Conservation (phyloP, 2,888 invertebrate species). For the Amphipoea lucens region DNA sequence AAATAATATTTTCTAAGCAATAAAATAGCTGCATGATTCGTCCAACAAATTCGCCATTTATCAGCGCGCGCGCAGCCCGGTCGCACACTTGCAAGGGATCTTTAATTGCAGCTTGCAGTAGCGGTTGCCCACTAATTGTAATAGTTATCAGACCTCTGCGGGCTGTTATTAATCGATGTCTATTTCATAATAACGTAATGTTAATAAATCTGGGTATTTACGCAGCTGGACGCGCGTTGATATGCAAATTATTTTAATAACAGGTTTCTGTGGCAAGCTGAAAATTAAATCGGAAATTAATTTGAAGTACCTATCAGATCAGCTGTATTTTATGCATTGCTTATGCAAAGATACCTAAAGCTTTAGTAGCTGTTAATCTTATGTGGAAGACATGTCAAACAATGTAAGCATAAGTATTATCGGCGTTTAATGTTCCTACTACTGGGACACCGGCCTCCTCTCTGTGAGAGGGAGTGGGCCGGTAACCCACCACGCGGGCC, state of each 20-base stretch:
- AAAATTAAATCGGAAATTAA: slow-evolving; percentile 37
- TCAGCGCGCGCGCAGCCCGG: slow-evolving; percentile 42
- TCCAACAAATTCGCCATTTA: slow-evolving; percentile 29
- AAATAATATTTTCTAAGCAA: not conserved
- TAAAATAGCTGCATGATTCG: slow-evolving; percentile 14
- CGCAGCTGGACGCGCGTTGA: slow-evolving; percentile 44
- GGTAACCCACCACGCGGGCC: no score
- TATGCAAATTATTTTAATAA: slow-evolving; percentile 51
- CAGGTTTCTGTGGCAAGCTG: slow-evolving; percentile 32
- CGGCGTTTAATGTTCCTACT: no score
- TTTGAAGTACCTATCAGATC: slow-evolving; percentile 16
- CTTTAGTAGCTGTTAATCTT: slow-evolving; percentile 14
- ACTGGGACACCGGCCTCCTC: no score
- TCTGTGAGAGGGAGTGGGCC: no score
- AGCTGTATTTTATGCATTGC: not conserved
- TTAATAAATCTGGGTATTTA: slow-evolving; percentile 49
- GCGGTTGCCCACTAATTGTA: slow-evolving; percentile 57
- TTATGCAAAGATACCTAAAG: slow-evolving; percentile 10
- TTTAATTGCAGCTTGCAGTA: slow-evolving; percentile 66
- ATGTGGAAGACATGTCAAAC: no score
- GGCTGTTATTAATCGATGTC: slow-evolving; percentile 48
- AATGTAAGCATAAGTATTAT: no score
- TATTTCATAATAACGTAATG: slow-evolving; percentile 40
- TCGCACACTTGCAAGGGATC: slow-evolving; percentile 41
- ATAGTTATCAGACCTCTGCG: slow-evolving; percentile 35